Base-by-base conservation (phyloP, 2,113 vertebrate species). In the Chitala chitala region DNA sequence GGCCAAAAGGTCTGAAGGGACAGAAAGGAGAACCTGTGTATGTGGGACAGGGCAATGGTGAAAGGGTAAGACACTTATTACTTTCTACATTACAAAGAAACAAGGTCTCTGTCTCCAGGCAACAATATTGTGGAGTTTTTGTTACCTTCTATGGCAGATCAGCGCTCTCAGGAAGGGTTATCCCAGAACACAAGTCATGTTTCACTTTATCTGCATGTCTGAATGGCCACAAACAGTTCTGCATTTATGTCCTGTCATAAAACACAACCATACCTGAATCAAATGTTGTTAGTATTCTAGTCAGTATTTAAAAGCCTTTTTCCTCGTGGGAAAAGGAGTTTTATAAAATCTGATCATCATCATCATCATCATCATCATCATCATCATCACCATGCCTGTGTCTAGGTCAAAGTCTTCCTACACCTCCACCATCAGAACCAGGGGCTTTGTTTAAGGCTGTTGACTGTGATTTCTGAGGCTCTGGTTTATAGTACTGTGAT, bases 21-120 rank as follows among this genome's bases (percentile, higher is more conserved):
- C 71, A 81, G 42, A 92, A 92, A 84, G 91, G 92, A 71, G 91
- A 93, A 72, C 84, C 90, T 71, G 74, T 75, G 58, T 69, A 84
- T 82, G 59, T 72, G 5, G 56, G 72, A 63, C 8, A 9, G 1
- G 26, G 44, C 74, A 78, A 78, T 24, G 71, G 53, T 75, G 76
- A 87, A 51, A 89, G 72, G 58, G 72, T 73, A 73, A 73, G 20
- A 26, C 54, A 12, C 8, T 13, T 17, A 24, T 46, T 44, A 44
- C 8, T 66, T 24, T 66, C 17, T 9, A 42, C 4, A 10, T 66
- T 46, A 13, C 38, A 1, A 17, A 10, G 13, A 26, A 40, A 66
- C n/a, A 44, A 24, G 17, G 59, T 9, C 0, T 2, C 29, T 29
- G 13, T 63, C 38, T 9, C 48, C 48, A 51, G 48, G 48, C 2